A percentile compares a stretch with the other conserved stretches of the same genome.
These are phyloP conservation scores for Malthinus flaveolus DNA, from an alignment of 2,888 invertebrate species.

Conservation along the genomic window DNA sequence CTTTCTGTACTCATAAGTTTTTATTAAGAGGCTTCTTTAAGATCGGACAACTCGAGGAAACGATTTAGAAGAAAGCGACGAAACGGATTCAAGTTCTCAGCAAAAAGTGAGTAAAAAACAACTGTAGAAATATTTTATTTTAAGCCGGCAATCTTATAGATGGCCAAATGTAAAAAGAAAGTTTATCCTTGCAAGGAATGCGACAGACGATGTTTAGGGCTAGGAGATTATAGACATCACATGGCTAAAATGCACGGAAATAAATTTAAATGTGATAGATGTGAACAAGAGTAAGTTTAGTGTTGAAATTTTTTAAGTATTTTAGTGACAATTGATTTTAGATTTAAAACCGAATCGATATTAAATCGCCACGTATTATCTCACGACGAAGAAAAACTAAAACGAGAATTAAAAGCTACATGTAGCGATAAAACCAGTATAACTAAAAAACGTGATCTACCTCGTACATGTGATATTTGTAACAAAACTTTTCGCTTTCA, in stretches of 20 bases:
- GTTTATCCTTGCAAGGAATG: slow-evolving; percentile 34
- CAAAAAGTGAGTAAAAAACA: slow-evolving; percentile 8
- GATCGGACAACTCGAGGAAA: neutral
- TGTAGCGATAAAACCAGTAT: slow-evolving; percentile 32
- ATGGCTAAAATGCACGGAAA: slow-evolving; percentile 28
- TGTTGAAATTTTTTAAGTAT: neutral
- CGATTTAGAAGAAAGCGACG: slow-evolving; percentile 1
- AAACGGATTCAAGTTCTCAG: slow-evolving; percentile 3
- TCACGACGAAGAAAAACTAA: slow-evolving; percentile 13
- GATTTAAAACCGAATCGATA: slow-evolving; percentile 26
- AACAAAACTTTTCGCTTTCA: slow-evolving; percentile 44
- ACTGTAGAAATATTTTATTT: neutral
- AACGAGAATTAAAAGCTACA: neutral
- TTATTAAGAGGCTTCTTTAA: neutral
- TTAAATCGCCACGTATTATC: slow-evolving; percentile 23
- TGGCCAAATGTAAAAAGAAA: slow-evolving; percentile 19
- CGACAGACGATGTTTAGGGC: slow-evolving; percentile 29
- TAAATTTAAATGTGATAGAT: slow-evolving; percentile 29
- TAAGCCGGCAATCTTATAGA: slow-evolving; percentile 10
- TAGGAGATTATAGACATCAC: slow-evolving; percentile 34
- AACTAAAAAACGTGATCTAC: slow-evolving; percentile 35
- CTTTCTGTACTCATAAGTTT: neutral
- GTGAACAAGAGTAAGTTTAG: slow-evolving; percentile 29
- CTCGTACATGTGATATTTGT: slow-evolving; percentile 43
- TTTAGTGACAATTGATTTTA: slow-evolving; percentile 4